phyloP scores from a whole-genome alignment of 1,140 invertebrate species.

The Apis dorsata region DNA sequence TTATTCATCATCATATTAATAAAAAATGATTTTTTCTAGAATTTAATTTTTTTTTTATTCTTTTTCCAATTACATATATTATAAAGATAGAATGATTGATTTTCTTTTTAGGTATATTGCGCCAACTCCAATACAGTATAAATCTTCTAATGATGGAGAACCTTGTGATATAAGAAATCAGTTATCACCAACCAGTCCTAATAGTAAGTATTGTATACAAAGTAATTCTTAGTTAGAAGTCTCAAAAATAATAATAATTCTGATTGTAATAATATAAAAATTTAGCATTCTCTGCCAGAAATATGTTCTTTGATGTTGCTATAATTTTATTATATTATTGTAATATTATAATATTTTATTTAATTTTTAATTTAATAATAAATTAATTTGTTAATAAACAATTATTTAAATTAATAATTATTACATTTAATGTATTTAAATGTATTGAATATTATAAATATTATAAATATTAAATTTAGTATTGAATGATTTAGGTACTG shows the following conservation, averaged over 20 bases:
- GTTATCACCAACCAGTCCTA: conserved; percentile 78
- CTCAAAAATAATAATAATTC: too few species aligned
- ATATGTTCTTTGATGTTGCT: too few species aligned
- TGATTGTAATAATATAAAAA: too few species aligned
- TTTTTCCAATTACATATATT: neutral
- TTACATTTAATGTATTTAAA: neutral
- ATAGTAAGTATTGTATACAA: conserved; percentile 69
- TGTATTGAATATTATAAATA: neutral
- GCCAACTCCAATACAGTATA: conserved; percentile 72
- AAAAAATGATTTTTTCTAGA: neutral
- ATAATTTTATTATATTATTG: neutral
- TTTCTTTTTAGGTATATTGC: conserved; percentile 68
- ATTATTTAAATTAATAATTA: neutral
- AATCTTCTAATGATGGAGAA: conserved; percentile 69
- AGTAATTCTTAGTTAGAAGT: neutral
- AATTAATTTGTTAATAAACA: neutral
- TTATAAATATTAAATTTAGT: neutral
- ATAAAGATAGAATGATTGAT: neutral
- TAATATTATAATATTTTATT: too few species aligned
- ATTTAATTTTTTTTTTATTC: neutral
- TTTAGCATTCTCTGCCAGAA: too few species aligned
- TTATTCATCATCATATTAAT: neutral
- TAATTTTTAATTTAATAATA: too few species aligned
- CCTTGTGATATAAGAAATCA: conserved; percentile 73
- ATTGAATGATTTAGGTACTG: conserved; percentile 65